A percentile compares a stretch with the other conserved stretches of the same genome.
These are phyloP conservation scores for Acholoe squamosa DNA, from an alignment of 2,888 invertebrate genomes.

Conservation along the genomic window DNA sequence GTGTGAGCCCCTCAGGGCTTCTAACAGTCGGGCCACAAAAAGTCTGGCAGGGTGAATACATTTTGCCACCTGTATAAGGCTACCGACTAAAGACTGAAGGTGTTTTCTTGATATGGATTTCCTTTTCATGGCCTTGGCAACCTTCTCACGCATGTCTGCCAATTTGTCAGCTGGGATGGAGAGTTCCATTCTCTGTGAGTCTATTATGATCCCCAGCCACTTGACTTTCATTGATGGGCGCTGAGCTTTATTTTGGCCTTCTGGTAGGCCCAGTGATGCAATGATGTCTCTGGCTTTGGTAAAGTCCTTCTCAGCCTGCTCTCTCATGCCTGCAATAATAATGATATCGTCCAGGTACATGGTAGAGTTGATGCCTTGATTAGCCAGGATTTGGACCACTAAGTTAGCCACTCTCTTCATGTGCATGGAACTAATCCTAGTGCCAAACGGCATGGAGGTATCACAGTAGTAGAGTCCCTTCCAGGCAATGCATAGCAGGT, in stretches of 20 bases:
- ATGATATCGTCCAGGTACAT: constrained; percentile 5
- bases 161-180: not conserved
- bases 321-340: not conserved
- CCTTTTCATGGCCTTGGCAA: not conserved
- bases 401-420: not conserved
- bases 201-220: not conserved
- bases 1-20: not conserved
- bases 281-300: not conserved
- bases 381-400: not conserved
- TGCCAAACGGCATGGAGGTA: not conserved
- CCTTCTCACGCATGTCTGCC: not conserved
- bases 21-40: not conserved
- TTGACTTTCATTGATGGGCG: not conserved
- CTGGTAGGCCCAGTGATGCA: no score
- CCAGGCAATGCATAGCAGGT: not conserved
- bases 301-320: not conserved
- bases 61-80: not conserved
- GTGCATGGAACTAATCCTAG: not conserved
- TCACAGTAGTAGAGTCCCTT: not conserved
- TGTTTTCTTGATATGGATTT: not conserved
- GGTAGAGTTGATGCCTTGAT: not conserved
- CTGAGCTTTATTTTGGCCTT: not conserved
- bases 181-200: not conserved
- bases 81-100: not conserved
- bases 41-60: not conserved